Base-by-base conservation (phyloP, 2,113 vertebrate species). In the Brachypteracias leptosomus region DNA sequence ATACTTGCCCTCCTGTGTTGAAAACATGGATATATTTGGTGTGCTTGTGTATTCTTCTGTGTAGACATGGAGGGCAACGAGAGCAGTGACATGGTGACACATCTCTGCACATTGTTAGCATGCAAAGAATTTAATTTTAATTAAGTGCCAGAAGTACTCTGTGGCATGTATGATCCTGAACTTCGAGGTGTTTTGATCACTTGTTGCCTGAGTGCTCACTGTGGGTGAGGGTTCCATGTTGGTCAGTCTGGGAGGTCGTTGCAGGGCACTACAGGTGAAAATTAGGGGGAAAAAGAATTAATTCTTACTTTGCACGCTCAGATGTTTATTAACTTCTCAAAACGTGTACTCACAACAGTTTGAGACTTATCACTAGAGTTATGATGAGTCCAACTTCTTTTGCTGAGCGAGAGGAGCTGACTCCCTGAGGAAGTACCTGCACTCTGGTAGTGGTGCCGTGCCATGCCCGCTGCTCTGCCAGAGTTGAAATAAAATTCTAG, bases 21-120 rank as follows among this genome's bases (percentile, higher is more conserved):
- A 44, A 71, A 20, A 15, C 12, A 13, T 9, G 18, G 52, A 6
- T 74, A 2, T 25, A 22, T 72, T 78, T 71, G 24, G 22, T 58
- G 4, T 42, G 28, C 1, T n/a, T 54, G 6, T 35, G 2, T 72
- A 36, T 3, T 63, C 5, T 36, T 28, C 3, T 1, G 5, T 74
- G 35, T 35, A 8, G 16, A 14, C 40, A 1, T 44, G 26, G 55
- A 61, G 13, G 36, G 15, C 55, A 62, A 21, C 42, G 29, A 11
- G 26, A 85, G 3, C 36, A 63, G 16, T 49, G 66, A 74, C 42
- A 28, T 16, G 42, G 33, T 55, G 36, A 42, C 44, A 59, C 5
- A 14, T 35, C 71, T 79, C 46, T 89, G 54, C 22, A 5, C 74
- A 38, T 46, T 55, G 24, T n/a, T 66, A 54, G n/a, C 35, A 17